Evolutionary conservation across 1,140 invertebrate genomes (phyloP), one percentile per base, ranked within the genome.

Genomic region (Varroa destructor): DNA sequence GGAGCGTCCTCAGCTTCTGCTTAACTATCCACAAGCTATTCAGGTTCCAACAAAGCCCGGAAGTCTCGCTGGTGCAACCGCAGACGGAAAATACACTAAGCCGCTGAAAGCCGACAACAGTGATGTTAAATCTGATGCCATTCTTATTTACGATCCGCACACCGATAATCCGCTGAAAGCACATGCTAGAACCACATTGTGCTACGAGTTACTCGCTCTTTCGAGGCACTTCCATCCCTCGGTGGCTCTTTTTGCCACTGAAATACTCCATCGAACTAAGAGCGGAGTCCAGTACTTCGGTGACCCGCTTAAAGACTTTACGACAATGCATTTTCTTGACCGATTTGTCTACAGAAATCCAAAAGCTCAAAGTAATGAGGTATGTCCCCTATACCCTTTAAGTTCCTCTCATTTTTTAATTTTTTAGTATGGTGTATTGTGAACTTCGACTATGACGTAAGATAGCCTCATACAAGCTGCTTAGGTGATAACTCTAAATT

Each of bases 291-390:
- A 86, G 42, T 97, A 97, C 77, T 84, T 85, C 71, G 93, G 95
- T 0, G 91, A 98, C 82, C 93, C 94, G 0, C 79, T 97, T 0
- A 85, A 89, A 77, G 94, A 98, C 81, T 93, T 97, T 77, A 89
- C 88, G 0, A 79, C 91, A 0, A 87, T 91, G 42, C 82, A 90
- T 73, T 98, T 97, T 78, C 81, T 97, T 10, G 93, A 98, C 78
- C 83, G 93, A 72, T 97, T 96, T 80, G 90, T 92, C 1, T 97
- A 92, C 77, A 91, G 94, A 79, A 98, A 98, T 83, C 92, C 94
- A 0, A 97, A 97, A 79, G 87, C 61, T 37, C 61, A 76, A 77
- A 36, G 87, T 86, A 78, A 78, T 77, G 74, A 79, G 76, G 74
- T 74, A 71, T 73, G 74, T 37, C 71, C 74, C 8, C 8, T 25